Conservation (phyloP, 2,797 vertebrate species). For the Cyprinodon diabolis region DNA sequence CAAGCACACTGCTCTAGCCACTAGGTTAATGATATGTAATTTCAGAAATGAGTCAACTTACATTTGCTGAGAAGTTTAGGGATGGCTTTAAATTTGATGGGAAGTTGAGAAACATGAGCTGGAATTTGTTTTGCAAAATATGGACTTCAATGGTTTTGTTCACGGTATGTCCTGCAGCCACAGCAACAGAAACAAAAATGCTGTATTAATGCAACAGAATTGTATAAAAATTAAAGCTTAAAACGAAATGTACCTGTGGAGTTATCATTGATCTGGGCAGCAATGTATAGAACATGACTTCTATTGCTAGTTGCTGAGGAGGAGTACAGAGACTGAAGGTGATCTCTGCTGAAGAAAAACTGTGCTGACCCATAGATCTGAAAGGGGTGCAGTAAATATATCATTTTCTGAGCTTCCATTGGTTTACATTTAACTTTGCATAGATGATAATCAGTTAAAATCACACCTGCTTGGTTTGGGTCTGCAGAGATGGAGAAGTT, state of each 20-base stretch:
- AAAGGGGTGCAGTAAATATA: background rate
- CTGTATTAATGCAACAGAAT: background rate
- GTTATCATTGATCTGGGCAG: slow-evolving; percentile 49
- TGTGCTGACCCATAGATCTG: slow-evolving; percentile 68
- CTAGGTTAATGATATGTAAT: background rate
- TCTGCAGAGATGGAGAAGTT: slow-evolving; percentile 9
- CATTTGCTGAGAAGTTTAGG: slow-evolving; percentile 61
- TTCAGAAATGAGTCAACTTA: slow-evolving; percentile 28
- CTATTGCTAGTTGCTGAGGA: slow-evolving; percentile 9
- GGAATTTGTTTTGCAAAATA: slow-evolving; percentile 28
- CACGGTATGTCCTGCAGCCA: slow-evolving; percentile 47
- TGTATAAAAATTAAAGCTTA: background rate
- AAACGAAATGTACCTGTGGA: slow-evolving; percentile 42
- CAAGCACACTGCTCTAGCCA: no score
- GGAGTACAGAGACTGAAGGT: slow-evolving; percentile 21
- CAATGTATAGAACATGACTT: slow-evolving; percentile 14
- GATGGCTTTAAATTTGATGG: slow-evolving; percentile 61
- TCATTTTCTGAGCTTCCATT: background rate
- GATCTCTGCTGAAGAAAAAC: slow-evolving; percentile 62
- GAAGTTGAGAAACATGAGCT: slow-evolving; percentile 55
- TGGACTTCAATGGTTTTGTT: slow-evolving; percentile 50
- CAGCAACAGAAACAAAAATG: background rate
- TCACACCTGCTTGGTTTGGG: slow-evolving; percentile 60
- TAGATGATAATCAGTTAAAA: background rate
- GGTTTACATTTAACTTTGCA: background rate